phyloP scores from a whole-genome alignment of 2,797 vertebrate genomes.

The Mormyrus proboscirostris region DNA sequence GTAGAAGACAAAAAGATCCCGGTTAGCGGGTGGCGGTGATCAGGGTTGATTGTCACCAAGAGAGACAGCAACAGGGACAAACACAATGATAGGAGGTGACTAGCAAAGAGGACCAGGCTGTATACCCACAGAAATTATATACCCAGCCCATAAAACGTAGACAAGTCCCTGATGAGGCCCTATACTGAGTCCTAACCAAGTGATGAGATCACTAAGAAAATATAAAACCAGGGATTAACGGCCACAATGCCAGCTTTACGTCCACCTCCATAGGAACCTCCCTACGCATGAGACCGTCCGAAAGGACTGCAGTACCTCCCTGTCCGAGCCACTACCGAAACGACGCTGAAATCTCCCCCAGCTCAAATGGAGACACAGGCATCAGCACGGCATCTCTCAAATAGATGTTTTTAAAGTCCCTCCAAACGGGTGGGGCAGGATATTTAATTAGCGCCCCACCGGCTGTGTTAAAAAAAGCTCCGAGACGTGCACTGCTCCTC shows the following conservation, averaged over 20 bases:
- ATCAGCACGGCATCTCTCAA: neutral
- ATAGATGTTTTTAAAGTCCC: conserved; percentile 21
- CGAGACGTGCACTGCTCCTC: neutral
- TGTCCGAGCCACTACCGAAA: neutral
- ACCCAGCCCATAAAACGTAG: conserved; percentile 36
- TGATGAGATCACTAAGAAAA: neutral
- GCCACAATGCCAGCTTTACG: neutral
- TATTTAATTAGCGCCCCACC: neutral
- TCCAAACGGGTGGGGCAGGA: neutral
- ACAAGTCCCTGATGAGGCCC: conserved; percentile 24
- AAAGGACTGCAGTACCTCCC: neutral
- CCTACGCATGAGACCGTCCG: neutral
- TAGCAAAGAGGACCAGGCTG: conserved; percentile 37
- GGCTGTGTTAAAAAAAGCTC: neutral
- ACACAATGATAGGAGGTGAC: conserved; percentile 36
- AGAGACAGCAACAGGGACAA: conserved; percentile 22
- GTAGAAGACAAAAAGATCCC: conserved; percentile 33
- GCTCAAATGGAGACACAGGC: neutral
- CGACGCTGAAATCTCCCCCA: neutral
- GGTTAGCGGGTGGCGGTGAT: neutral
- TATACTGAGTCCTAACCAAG: conserved; percentile 32
- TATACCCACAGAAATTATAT: conserved; percentile 25
- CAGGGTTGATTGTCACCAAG: neutral
- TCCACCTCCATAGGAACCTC: neutral
- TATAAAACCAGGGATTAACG: neutral